phyloP scores from a whole-genome alignment of 1,140 invertebrate species.

The Pectinophora gossypiella region DNA sequence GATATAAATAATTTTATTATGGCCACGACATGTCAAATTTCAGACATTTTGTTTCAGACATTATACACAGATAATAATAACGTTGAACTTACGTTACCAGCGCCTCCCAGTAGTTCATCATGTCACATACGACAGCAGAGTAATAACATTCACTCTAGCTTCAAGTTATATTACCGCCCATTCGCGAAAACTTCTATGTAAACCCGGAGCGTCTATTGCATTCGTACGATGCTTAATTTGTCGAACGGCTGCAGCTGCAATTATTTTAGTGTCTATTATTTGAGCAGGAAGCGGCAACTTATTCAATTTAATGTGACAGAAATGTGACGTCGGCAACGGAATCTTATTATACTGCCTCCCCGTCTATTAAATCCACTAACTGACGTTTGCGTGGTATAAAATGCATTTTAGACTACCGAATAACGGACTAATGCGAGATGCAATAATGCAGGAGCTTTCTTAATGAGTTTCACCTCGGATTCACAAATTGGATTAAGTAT shows the following conservation, averaged over 20 bases:
- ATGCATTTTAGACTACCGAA: conserved; percentile 35
- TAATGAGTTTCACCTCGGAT: conserved; percentile 61
- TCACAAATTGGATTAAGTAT: conserved; percentile 69
- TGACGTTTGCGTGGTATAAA: conserved; percentile 31
- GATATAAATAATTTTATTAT: no score
- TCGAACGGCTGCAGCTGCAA: background rate
- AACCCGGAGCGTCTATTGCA: background rate
- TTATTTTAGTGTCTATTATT: background rate
- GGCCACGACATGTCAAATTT: no score
- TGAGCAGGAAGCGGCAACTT: conserved; percentile 10
- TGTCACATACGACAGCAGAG: no score
- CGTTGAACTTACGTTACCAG: no score
- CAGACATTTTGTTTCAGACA: no score
- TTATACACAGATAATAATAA: no score
- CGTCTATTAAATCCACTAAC: conserved; percentile 28
- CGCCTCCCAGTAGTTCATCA: no score
- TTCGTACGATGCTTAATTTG: conserved; percentile 20
- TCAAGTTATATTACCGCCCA: no score
- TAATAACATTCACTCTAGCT: no score
- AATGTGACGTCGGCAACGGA: conserved; percentile 35
- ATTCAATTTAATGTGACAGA: conserved; percentile 43
- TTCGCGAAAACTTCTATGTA: no score
- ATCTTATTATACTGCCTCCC: conserved; percentile 43
- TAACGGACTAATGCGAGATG: conserved; percentile 46
- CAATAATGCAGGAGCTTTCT: conserved; percentile 55